Conservation (phyloP, 2,888 invertebrate species). For the Tetramorium bicarinatum region DNA sequence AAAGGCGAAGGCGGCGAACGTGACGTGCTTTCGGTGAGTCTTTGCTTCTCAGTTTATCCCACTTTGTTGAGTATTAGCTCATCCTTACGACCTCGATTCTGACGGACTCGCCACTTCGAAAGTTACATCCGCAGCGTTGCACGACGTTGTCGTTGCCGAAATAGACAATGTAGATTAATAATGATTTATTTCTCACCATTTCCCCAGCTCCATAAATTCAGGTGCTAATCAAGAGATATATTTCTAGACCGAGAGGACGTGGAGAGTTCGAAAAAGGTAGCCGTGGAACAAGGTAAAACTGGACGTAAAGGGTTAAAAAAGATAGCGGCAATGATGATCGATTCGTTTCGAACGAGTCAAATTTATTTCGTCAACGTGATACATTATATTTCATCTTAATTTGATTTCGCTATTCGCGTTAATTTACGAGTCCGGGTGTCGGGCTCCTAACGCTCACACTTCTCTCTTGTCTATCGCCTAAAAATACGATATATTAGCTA, state of each 20-base stretch:
- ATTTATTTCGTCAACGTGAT: conserved; percentile 48
- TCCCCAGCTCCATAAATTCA: neutral
- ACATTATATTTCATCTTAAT: conserved; percentile 44
- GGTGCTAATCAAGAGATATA: neutral
- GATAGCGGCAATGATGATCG: neutral
- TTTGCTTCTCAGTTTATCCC: neutral
- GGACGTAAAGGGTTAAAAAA: neutral
- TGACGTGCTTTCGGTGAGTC: neutral
- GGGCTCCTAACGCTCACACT: conserved; percentile 2
- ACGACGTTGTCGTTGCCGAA: neutral
- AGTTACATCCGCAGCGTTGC: neutral
- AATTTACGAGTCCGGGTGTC: neutral
- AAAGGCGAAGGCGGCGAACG: neutral
- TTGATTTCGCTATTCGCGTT: conserved; percentile 37
- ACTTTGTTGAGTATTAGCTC: neutral
- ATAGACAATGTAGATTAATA: neutral
- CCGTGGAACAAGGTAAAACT: neutral
- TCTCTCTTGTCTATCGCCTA: conserved; percentile 24
- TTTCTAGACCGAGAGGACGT: neutral
- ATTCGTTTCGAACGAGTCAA: conserved; percentile 33
- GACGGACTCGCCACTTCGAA: neutral
- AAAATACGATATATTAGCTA: conserved; percentile 39
- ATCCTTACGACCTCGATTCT: neutral
- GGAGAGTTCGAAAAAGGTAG: neutral
- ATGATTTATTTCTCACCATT: neutral